Base-by-base conservation (phyloP, 2,113 vertebrate species). In the Cyprinus carpio region DNA sequence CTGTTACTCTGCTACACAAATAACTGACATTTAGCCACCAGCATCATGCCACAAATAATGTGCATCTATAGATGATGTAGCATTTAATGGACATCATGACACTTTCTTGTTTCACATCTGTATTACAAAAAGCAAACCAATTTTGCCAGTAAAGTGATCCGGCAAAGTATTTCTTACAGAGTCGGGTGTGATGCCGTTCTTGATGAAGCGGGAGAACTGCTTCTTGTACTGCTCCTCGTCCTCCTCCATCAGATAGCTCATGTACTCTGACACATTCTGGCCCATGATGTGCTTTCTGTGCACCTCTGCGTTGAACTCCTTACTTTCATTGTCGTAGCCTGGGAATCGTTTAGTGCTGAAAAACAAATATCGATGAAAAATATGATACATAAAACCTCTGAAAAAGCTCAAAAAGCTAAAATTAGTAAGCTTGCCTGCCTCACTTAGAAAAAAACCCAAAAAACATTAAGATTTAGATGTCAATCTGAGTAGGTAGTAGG, bases 231-330 rank as follows among this genome's bases (percentile, higher is more conserved):
- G 95, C 0, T 99, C 98, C 90, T 99, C 98, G 0, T 99, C 98
- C 85, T 99, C 97, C 90, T 99, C 98, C 94, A 98, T 96, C 90
- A 99, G 92, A 80, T 96, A 95, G 71, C 96, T 96, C 98, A 99
- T 99, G 75, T 99, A 99, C 79, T 99, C 97, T 0, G 98, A 97
- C 69, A 99, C 95, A 0, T 99, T 99, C 87, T 96, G 91, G 72
- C 98, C 98, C 95, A 99, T 94, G 92, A 99, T 99, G 90, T 99
- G 98, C 87, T 98, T 99, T 87, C 98, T 97, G 90, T 99, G 98
- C 77, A 99, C 96, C 90, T 99, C 98, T 0, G 97, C 97, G 3
- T 97, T 98, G 89, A 99, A 99, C 88, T 99, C 98, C 89, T 99
- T 99, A 94, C 97, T 98, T 91, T 99, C 98, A 0, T 95, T 90